phyloP scores from a whole-genome alignment of 2,888 invertebrate species.

The Chironomus riparius region DNA sequence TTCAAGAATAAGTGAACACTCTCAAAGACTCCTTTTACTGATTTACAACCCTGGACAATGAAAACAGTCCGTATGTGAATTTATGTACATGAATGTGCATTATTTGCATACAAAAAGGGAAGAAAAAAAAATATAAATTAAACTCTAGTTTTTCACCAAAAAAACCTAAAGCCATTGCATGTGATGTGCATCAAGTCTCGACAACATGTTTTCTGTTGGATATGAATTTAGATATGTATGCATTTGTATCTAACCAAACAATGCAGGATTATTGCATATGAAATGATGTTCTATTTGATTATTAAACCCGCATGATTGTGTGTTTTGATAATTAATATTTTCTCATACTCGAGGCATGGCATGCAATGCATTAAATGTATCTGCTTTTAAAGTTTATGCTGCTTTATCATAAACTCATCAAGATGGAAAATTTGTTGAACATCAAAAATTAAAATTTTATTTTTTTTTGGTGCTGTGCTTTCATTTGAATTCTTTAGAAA shows the following conservation, averaged over 20 bases:
- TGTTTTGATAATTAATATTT: conserved; percentile 27
- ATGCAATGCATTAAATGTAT: neutral
- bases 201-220: neutral
- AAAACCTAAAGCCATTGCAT: neutral
- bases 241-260: conserved; percentile 6
- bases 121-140: conserved; percentile 18
- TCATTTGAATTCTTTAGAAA: neutral
- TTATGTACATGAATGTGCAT: neutral
- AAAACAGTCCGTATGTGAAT: neutral
- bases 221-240: neutral
- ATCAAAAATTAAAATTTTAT: too few species aligned
- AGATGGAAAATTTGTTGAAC: too few species aligned
- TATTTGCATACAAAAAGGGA: too few species aligned
- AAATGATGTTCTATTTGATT: conserved; percentile 19
- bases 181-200: neutral
- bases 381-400: neutral
- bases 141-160: neutral
- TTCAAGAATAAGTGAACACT: too few species aligned
- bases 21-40: too few species aligned
- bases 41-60: too few species aligned
- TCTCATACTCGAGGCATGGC: neutral
- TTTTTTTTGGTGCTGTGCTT: neutral
- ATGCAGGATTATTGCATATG: conserved; percentile 23
- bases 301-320: conserved; percentile 18
- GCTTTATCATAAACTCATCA: too few species aligned